Conservation (phyloP, 2,113 vertebrate genomes). For the Macquaria australasica region DNA sequence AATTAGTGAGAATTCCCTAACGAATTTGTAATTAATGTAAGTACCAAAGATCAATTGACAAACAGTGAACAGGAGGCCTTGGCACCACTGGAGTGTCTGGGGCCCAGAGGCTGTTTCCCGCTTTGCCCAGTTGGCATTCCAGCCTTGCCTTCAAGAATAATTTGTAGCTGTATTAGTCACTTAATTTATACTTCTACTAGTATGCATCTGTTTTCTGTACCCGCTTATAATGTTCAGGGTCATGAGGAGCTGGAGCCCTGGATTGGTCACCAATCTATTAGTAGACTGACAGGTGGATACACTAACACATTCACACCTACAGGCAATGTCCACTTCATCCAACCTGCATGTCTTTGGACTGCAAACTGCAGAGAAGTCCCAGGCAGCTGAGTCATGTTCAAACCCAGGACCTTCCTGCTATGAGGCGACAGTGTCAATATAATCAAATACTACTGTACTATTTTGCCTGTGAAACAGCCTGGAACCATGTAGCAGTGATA, state of each 20-base stretch:
- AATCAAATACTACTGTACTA: not conserved
- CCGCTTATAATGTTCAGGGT: not conserved
- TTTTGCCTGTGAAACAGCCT: conserved; percentile 19
- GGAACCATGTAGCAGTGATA: conserved; percentile 11
- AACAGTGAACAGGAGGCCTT: too few species aligned
- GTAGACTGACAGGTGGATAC: not conserved
- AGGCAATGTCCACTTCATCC: not conserved
- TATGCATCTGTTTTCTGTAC: not conserved
- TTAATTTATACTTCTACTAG: not conserved
- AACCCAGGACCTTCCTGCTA: not conserved
- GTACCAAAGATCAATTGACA: not conserved
- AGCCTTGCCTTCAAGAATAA: not conserved
- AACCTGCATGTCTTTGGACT: not conserved
- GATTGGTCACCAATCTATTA: not conserved
- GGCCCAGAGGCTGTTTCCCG: too few species aligned
- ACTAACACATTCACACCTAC: not conserved
- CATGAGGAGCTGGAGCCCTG: not conserved
- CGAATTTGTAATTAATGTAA: not conserved
- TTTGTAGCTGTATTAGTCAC: not conserved
- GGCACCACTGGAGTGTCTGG: too few species aligned
- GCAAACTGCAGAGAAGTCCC: not conserved
- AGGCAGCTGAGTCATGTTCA: not conserved
- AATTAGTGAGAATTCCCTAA: not conserved
- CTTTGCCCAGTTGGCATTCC: not conserved
- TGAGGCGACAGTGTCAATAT: not conserved